phyloP scores from a whole-genome alignment of 2,797 vertebrate genomes.

The Lacerta viridis region DNA sequence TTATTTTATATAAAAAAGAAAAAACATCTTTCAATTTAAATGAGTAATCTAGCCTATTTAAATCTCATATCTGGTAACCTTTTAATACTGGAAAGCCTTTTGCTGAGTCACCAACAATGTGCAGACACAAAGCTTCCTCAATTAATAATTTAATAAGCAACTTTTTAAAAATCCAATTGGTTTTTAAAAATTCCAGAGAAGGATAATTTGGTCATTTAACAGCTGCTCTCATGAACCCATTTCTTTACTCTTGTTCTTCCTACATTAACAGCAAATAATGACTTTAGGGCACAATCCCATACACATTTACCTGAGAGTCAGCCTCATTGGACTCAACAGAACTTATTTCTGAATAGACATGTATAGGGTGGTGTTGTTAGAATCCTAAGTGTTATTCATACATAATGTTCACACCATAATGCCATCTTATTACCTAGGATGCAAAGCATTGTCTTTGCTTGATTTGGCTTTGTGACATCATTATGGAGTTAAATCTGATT shows the following conservation, averaged over 20 bases:
- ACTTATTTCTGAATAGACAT: no score
- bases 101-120: neutral
- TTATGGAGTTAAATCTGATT: neutral
- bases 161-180: neutral
- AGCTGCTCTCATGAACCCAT: neutral
- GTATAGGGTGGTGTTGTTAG: neutral
- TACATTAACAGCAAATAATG: neutral
- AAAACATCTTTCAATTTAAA: neutral
- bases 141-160: neutral
- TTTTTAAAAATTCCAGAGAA: neutral
- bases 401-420: neutral
- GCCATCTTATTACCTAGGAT: neutral
- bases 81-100: neutral
- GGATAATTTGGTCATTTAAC: no score
- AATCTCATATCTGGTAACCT: neutral
- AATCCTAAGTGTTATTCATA: neutral
- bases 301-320: no score
- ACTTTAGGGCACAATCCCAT: neutral
- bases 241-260: neutral
- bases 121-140: neutral
- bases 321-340: no score
- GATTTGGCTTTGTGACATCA: neutral
- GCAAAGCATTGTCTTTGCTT: neutral
- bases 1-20: no score
- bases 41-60: neutral